Base-by-base conservation (phyloP, 2,113 vertebrate species). In the Neolamprologus toae region DNA sequence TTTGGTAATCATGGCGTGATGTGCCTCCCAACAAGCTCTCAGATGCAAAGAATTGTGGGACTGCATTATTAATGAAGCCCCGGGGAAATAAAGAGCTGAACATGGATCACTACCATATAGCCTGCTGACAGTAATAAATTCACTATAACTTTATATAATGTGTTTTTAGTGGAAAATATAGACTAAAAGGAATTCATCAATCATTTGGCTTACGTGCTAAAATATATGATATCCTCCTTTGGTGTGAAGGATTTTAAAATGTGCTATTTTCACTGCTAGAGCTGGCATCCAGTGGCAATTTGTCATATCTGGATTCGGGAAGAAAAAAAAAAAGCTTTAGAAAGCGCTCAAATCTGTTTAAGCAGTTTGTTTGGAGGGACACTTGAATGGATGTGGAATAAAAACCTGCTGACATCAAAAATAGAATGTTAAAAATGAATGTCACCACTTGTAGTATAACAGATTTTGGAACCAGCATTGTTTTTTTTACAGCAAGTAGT, bases 31-130 rank as follows among this genome's bases (percentile, higher is more conserved):
- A 94, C 84, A 59, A 88, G 90, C 91, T 83, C 51, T 3, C 51
- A 85, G 84, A 91, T 89, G 87, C 90, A 92, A 89, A 90, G 91
- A 84, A 91, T 91, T 89, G 86, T 87, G 88, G 82, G 88, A 61
- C 85, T 91, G 86, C 87, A 94, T 92, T 94, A 92, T 95, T 93
- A 92, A 95, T 92, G 82, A 91, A 91, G 88, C 88, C 92, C 63
- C 9, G 28, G 78, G 90, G 87, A 90, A 92, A 92, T 81, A 83
- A 81, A 92, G 85, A 54, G 80, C 88, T 71, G 93, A 63, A 89
- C 81, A 87, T 91, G 86, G 89, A 90, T 93, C 88, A 90, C 81
- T 14, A 82, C 63, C 12, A 7, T 45, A 49, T n/a, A 82, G 84
- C 55, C 71, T 49, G 83, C 88, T 88, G 88, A 88, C 88, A 57